A percentile compares a stretch with the other conserved stretches of the same genome.
phyloP scores from a whole-genome alignment of 2,888 invertebrate species.

The Agrochola lota region DNA sequence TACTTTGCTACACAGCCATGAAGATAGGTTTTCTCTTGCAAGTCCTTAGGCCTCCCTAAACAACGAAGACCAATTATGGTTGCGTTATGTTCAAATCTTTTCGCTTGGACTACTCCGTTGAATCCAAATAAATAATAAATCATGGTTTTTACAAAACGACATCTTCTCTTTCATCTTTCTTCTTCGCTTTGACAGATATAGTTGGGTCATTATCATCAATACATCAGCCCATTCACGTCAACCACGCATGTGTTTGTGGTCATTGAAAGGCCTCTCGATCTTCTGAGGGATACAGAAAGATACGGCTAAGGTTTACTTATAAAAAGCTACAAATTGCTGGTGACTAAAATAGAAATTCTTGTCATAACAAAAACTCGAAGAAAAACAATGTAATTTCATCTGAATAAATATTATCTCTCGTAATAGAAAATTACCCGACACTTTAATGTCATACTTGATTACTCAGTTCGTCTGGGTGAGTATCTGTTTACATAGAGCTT shows the following conservation, averaged over 20 bases:
- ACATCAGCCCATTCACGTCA: background rate
- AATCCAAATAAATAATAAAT: background rate
- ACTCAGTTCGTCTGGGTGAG: background rate
- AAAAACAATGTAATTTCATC: constrained; percentile 11
- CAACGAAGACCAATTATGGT: background rate
- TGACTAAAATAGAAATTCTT: background rate
- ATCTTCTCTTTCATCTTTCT: background rate
- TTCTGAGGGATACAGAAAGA: background rate
- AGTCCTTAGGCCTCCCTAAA: background rate
- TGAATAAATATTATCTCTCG: background rate
- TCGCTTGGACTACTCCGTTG: background rate
- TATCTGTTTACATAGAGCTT: constrained; percentile 25
- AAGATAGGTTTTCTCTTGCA: background rate
- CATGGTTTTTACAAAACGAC: background rate
- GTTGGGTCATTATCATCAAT: background rate
- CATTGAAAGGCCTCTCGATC: background rate
- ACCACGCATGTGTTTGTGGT: background rate
- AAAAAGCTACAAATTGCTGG: background rate
- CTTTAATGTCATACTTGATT: constrained; percentile 7
- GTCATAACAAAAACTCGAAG: background rate
- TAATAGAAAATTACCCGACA: constrained; percentile 16
- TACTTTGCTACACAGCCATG: background rate
- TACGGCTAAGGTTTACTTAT: background rate
- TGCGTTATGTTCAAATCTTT: background rate
- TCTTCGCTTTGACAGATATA: background rate